Conservation (phyloP, 2,797 vertebrate species). For the Myoxocephalus aenaeus region DNA sequence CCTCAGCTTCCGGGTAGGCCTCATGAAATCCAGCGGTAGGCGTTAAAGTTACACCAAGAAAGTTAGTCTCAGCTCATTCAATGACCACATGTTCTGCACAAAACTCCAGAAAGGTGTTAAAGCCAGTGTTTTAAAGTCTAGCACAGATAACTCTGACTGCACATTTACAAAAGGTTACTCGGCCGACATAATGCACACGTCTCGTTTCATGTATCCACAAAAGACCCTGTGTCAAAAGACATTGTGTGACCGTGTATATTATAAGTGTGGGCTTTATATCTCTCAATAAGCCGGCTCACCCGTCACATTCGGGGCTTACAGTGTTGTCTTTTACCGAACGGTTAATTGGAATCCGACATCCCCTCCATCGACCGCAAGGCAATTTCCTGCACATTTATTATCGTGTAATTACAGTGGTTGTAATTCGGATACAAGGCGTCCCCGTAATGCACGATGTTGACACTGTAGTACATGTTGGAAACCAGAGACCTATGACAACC, state of each 20-base stretch:
- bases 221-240: constrained; percentile 57
- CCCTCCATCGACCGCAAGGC: neutral
- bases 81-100: neutral
- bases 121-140: constrained; percentile 11
- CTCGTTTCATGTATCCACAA: constrained; percentile 45
- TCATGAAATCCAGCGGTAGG: too few species aligned
- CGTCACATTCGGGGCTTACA: constrained; percentile 29
- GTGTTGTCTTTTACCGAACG: constrained; percentile 28
- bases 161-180: constrained; percentile 36
- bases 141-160: neutral
- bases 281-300: constrained; percentile 34
- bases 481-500: constrained; percentile 34
- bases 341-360: constrained; percentile 40
- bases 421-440: constrained; percentile 50
- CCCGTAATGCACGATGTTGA: constrained; percentile 28
- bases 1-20: too few species aligned
- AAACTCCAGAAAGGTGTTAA: neutral
- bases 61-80: neutral
- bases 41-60: too few species aligned
- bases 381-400: constrained; percentile 47
- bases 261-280: constrained; percentile 50
- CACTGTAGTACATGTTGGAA: constrained; percentile 44
- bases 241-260: constrained; percentile 54
- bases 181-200: neutral
- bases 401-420: constrained; percentile 50